Evolutionary conservation across 2,113 vertebrate genomes (phyloP), one percentile per base, ranked within the genome.

Genomic region (Ceyx margarethae): DNA sequence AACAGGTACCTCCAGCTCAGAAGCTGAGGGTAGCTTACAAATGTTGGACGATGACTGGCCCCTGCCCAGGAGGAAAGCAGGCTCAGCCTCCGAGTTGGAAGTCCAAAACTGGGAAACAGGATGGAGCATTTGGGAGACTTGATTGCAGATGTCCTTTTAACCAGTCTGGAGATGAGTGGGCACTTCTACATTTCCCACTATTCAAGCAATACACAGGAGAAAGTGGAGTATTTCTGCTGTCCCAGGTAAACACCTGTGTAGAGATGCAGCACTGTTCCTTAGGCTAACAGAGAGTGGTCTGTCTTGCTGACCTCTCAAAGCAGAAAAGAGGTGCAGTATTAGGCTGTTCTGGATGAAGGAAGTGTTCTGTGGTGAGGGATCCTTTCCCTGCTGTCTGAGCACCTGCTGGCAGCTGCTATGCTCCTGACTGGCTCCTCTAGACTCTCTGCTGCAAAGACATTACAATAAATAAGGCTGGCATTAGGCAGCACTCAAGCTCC

Each of bases 401-500:
- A 92, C 81, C 88, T 96, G 85, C 84, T 15, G 37, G 78, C 90
- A 80, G 60, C 79, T 80, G 80, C 81, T 62, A 43, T 1, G 35
- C 54, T 83, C 58, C 75, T 91, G 74, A 91, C 71, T 15, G 25
- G 57, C 76, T 82, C 80, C 80, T 90, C 54, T 31, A 61, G 87
- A 81, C 88, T 93, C 77, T 86, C 58, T 14, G 33, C 88, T 83
- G 73, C 62, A 66, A 91, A 94, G 73, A 92, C 84, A 61, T 89
- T 61, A 91, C 78, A 87, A 93, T 95, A 96, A 95, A 96, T 96
- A 95, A 95, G 88, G 89, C 87, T 94, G 92, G 93, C 90, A 95
- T 96, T 96, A 97, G 92, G 85, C 94, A 95, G 95, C 81, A 95
- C 95, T 96, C 95, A 94, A 58, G 93, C 87, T 96, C 93, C 76